Base-by-base conservation (phyloP, 2,888 invertebrate species). In the Lomographa bimaculata region DNA sequence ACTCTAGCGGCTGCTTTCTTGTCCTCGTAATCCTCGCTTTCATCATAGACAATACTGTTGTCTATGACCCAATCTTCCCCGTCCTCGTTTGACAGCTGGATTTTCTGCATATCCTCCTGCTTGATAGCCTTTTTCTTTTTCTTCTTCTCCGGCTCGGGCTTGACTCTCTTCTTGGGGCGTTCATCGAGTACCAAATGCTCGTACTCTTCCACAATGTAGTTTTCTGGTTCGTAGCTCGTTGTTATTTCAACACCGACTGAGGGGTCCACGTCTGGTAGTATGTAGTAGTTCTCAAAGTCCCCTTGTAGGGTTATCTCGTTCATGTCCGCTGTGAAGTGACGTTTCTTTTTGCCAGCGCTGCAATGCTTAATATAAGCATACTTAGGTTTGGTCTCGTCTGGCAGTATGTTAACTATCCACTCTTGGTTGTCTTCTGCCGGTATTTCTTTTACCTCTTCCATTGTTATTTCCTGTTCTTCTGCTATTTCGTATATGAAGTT, bases 401-500 rank as follows among this genome's bases (percentile, higher is more conserved):
- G 83, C 0, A 85, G 35, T 0, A 87, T 83, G 30, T 86, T 87
- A 0, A 87, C 84, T 1, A 75, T 80, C 89, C 87, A 87, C n/a
- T 85, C 83, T 0, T 69, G 63, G 39, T 71, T 71, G 0, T 71
- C 75, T 0, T 65, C 40, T 0, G 65, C 58, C 0, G 83, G 78
- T 5, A 84, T 84, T 28, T 85, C 86, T 27, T 80, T 83, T 0
- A 80, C 84, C 17, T 86, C 87, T 5, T 89, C 87, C 86, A 86
- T 85, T 0, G 76, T 62, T 2, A 89, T 87, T 45, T 89, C 89
- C 34, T 89, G 87, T 33, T 89, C 89, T 10, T 87, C 85, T 0
- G 86, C 89, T n/a, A 89, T 89, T 46, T 87, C 87, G 37, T 85
- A 89, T 0, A 87, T 85, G 56, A 87, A 87, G 51, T 85, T 84